These are phyloP conservation scores for Liasis olivaceus DNA, from an alignment of 2,797 vertebrate genomes.

Conservation along the genomic window DNA sequence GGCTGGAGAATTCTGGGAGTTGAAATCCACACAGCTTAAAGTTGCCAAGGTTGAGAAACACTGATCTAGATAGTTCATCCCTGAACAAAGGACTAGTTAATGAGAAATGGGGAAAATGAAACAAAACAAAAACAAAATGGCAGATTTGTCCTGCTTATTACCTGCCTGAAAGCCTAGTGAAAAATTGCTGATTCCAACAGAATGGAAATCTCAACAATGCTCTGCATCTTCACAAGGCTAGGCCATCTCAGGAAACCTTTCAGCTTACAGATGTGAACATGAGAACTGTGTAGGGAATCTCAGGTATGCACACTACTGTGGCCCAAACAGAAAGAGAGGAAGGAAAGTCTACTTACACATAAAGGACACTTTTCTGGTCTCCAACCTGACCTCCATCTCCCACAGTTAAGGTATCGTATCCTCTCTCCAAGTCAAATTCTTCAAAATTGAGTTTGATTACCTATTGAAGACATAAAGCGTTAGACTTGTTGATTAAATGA, in stretches of 20 bases:
- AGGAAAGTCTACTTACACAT: constrained; percentile 86
- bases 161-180: neutral
- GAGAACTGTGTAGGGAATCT: rapidly evolving
- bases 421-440: constrained; percentile 96
- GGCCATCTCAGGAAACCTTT: rapidly evolving
- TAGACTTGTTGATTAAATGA: constrained; percentile 7
- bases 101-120: too few species aligned
- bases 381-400: constrained; percentile 93
- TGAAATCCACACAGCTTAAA: neutral
- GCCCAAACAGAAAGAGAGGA: neutral
- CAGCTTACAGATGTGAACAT: rapidly evolving
- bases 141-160: neutral
- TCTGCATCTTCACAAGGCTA: rapidly evolving
- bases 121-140: too few species aligned
- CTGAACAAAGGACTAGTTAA: neutral
- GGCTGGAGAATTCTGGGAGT: neutral
- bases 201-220: neutral
- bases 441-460: constrained; percentile 98
- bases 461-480: constrained; percentile 71
- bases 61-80: neutral
- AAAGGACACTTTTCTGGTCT: constrained; percentile 96
- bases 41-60: neutral
- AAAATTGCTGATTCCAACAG: neutral
- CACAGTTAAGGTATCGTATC: constrained; percentile 95
- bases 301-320: rapidly evolving